Base-by-base conservation (phyloP, 2,113 vertebrate species). In the Takifugu flavidus region DNA sequence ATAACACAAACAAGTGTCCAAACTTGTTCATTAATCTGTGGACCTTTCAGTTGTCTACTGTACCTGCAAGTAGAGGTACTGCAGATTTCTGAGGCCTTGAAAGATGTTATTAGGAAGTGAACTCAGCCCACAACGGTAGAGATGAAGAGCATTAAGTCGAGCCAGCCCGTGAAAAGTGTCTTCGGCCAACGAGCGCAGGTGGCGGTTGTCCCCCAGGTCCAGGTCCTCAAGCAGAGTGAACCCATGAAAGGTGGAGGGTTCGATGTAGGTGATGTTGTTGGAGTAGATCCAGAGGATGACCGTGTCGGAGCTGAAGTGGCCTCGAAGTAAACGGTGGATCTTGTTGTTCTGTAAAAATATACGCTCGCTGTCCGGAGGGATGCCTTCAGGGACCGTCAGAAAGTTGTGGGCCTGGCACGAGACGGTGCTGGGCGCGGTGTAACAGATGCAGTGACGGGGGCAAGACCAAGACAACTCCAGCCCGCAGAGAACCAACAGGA, bases 351-450 rank as follows among this genome's bases (percentile, higher is more conserved):
- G 97, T 39, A 99, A 91, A 82, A 99, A 98, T 85, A 99, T 93
- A 74, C 97, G 93, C 85, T 99, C 95, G 3, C 95, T 98, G 85
- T 98, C 91, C 4, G 92, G 91, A 0, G 96, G 97, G 76, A 99
- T 98, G 71, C 95, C 96, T 78, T 95, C 94, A 0, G 97, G 97
- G 75, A 99, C 92, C 13, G 93, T 87, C 15, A 92, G 89, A 28
- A 99, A 96, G 86, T 98, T 96, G 90, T 98, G 96, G 4, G 96
- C 95, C 89, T 99, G 97, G 90, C 97, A 99, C 87, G 95, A 98
- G 88, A 98, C 94, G 0, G 97, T 99, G 92, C 95, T 97, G 28
- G 96, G 96, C 0, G 94, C 87, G 0, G 93, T 94, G 89, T 99
- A 99, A 91, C 97, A 99, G 78, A 98, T 94, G 14, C 97, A 99